Base-by-base conservation (phyloP, 2,797 vertebrate species). In the Characodon lateralis region DNA sequence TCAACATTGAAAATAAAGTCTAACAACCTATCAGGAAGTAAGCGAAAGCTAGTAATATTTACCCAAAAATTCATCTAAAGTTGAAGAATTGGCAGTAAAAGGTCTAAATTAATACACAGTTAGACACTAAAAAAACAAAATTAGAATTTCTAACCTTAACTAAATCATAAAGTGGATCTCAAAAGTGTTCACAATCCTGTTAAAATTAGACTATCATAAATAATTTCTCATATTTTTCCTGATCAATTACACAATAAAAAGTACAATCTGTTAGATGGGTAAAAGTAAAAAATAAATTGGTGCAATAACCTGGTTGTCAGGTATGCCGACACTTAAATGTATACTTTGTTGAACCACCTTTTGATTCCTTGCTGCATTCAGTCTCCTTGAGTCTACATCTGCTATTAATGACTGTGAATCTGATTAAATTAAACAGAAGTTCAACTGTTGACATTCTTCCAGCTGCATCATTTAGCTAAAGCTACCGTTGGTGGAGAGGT, bases 1-100 rank as follows among this genome's bases (percentile, higher is more conserved):
- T 71, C 43, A 61, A 76, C 59, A 72, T 51, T 55, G 6, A n/a
- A 84, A 83, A 73, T 72, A 74, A 74, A 1, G 0, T n/a, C 28
- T 65, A 79, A 26, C 46, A 9, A 53, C 18, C 43, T 31, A 72
- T 71, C 16, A 78, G 72, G 78, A 79, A 68, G 58, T 9, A 59
- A 18, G 50, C n/a, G 53, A 28, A 79, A 65, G 18, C 39, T 0
- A 22, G 35, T 51, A 79, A 68, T 71, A 46, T 56, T 39, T 53
- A 35, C 10, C 22, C 56, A 46, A 73, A 48, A 26, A n/a, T 46
- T 26, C 2, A 69, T 31, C 59, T 24, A 72, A 78, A 78, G 28
- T 31, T 6, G n/a, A 69, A 9, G 3, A 71, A 31, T 61, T 59
- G n/a, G 26, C 51, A 71, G 41, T 28, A 53, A 35, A 6, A 51